These are phyloP conservation scores for Diadophis punctatus DNA, from an alignment of 2,113 vertebrate species.

Conservation along the genomic window DNA sequence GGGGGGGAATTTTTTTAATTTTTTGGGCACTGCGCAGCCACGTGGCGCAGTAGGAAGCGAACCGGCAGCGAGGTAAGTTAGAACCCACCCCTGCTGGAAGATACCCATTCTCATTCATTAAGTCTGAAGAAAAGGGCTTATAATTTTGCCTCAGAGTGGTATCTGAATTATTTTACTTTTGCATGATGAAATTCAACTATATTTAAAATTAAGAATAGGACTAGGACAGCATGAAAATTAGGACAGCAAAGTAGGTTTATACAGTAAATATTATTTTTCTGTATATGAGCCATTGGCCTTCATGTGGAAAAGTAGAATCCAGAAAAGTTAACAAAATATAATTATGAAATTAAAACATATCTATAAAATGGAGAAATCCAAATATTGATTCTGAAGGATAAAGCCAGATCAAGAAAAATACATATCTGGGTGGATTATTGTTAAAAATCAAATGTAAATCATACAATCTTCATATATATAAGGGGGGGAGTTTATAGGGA, in stretches of 20 bases:
- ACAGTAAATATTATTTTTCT: background rate
- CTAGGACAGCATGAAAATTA: background rate
- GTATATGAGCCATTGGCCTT: background rate
- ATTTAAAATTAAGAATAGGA: background rate
- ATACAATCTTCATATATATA: background rate
- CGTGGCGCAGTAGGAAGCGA: too few species aligned
- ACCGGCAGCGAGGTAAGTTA: too few species aligned
- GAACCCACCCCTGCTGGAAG: too few species aligned
- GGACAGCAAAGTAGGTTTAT: background rate
- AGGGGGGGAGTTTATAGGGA: too few species aligned
- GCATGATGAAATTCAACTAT: background rate
- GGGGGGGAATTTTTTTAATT: too few species aligned
- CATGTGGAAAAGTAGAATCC: background rate
- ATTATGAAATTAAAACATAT: background rate
- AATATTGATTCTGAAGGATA: background rate
- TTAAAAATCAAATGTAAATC: background rate
- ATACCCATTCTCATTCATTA: background rate
- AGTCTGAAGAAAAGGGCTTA: background rate
- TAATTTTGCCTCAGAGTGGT: background rate
- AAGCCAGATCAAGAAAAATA: background rate
- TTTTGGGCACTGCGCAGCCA: too few species aligned
- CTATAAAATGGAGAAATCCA: background rate
- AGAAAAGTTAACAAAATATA: background rate
- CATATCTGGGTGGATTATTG: background rate
- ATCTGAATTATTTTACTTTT: background rate